phyloP scores from a whole-genome alignment of 2,888 invertebrate genomes.

The Flexamia atlantica region DNA sequence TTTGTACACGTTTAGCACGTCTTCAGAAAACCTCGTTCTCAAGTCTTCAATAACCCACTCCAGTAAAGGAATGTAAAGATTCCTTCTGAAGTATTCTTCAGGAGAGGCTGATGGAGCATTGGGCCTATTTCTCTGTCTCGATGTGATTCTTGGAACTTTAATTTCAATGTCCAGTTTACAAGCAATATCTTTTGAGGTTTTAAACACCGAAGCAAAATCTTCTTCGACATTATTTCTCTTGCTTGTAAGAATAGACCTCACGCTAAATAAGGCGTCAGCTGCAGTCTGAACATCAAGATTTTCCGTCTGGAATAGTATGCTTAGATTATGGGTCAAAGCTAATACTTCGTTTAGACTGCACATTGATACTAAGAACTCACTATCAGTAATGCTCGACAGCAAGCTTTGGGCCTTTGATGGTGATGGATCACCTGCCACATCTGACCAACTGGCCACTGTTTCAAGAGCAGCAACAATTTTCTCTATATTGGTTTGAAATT shows the following conservation, averaged over 20 bases:
- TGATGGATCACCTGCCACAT: conserved; percentile 12
- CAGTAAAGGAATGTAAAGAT: background rate
- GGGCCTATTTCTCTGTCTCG: background rate
- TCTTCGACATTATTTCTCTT: background rate
- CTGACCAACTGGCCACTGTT: conserved; percentile 58
- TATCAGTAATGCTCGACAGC: conserved; percentile 36
- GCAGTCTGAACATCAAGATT: background rate
- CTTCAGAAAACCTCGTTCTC: background rate
- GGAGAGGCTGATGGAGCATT: conserved; percentile 63
- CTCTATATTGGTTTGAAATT: conserved; percentile 52
- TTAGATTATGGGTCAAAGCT: background rate
- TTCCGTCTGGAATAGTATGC: background rate
- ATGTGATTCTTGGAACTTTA: background rate
- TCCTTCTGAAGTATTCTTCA: background rate
- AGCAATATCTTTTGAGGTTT: background rate
- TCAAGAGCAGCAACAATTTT: conserved; percentile 61
- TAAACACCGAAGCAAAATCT: background rate
- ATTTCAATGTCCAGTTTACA: background rate
- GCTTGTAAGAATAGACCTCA: background rate
- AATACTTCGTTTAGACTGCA: background rate
- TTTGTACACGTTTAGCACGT: background rate
- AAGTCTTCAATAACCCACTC: background rate
- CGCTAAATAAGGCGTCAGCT: background rate
- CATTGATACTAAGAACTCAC: conserved; percentile 55
- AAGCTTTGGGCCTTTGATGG: conserved; percentile 44